Percentiles rank a stretch among this genome's conserved stretches.
These are phyloP conservation scores for Siderastrea siderea DNA, from an alignment of 92 coral and sea anemone species.

Conservation along the genomic window DNA sequence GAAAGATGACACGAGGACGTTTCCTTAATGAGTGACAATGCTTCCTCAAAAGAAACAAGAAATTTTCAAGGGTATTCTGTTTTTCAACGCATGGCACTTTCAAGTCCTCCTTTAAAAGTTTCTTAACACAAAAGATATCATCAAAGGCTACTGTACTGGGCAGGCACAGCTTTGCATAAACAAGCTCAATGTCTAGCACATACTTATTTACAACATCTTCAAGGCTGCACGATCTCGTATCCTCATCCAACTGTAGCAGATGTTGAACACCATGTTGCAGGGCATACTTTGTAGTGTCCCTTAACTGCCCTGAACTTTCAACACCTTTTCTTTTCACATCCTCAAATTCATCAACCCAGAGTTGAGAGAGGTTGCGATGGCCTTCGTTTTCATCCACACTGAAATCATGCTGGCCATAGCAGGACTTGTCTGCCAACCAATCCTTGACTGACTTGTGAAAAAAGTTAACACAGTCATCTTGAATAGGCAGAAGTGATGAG, in stretches of 20 bases:
- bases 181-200: neutral
- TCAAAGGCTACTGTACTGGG: neutral
- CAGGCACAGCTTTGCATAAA: slow-evolving; percentile 12
- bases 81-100: too few species aligned
- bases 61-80: too few species aligned
- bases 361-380: slow-evolving; percentile 42
- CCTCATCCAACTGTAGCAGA: too few species aligned
- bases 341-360: slow-evolving; percentile 4
- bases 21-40: too few species aligned
- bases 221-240: neutral
- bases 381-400: slow-evolving; percentile 18
- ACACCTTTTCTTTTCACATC: slow-evolving; percentile 26
- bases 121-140: neutral
- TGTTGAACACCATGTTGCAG: neutral
- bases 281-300: slow-evolving; percentile 1
- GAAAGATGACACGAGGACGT: too few species aligned
- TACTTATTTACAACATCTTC: neutral
- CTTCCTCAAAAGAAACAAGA: too few species aligned
- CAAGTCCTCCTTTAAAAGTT: too few species aligned
- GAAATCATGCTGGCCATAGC: slow-evolving; percentile 2
- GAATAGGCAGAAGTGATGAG: slow-evolving; percentile 55
- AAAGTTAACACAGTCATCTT: slow-evolving; percentile 41
- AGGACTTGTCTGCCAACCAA: neutral
- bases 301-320: neutral
- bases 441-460: slow-evolving; percentile 27